These are phyloP conservation scores for Lontra canadensis DNA, from an alignment of 2,113 vertebrate genomes.

Conservation along the genomic window DNA sequence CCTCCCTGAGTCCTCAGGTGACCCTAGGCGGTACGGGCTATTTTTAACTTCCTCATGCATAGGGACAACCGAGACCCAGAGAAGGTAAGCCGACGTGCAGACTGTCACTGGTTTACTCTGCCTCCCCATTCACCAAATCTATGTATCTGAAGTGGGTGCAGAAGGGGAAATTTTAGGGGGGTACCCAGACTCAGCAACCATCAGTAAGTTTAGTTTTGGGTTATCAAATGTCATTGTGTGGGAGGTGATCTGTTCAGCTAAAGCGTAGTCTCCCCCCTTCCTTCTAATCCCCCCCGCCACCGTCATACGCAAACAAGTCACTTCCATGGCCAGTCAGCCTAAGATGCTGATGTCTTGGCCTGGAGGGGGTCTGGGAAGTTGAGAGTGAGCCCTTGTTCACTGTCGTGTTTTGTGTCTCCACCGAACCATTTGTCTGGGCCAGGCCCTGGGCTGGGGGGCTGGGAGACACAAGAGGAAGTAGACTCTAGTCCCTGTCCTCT, in stretches of 20 bases:
- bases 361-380: too few species aligned
- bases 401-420: background rate
- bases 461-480: background rate
- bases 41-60: background rate
- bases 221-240: constrained; percentile 65
- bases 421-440: background rate
- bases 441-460: too few species aligned
- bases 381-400: background rate
- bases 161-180: constrained; percentile 53
- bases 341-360: background rate
- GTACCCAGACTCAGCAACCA: constrained; percentile 15
- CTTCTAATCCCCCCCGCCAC: too few species aligned
- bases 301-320: background rate
- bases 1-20: background rate
- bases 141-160: background rate
- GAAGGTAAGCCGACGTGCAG: background rate
- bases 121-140: background rate
- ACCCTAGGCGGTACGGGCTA: background rate
- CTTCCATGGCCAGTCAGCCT: fast-evolving
- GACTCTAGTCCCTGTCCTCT: background rate
- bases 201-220: background rate
- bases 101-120: fast-evolving
- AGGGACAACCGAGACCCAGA: background rate
- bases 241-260: background rate
- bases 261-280: background rate